Base-by-base conservation (phyloP, 2,888 invertebrate genomes). In the Coelinius sp. region DNA sequence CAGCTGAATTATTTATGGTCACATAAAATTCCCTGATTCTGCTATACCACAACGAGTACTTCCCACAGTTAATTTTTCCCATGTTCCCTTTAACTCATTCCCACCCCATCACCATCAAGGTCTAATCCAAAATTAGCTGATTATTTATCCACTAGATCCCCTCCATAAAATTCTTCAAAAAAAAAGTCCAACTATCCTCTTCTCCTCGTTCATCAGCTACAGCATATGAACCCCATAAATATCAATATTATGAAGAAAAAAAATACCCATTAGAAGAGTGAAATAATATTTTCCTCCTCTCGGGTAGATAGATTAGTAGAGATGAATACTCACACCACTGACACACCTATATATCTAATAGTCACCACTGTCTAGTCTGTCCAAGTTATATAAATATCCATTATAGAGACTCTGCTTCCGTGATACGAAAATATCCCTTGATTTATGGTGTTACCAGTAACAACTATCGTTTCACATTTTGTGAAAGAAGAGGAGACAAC, bases 401-500 rank as follows among this genome's bases (percentile, higher is more conserved):
- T 31, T 62, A 62, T 62, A 27, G 63, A 69, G 67, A 71, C 62
- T 71, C 71, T 66, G 78, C 86, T 86, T 86, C 86, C 85, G 86
- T 74, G 82, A 81, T 84, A 86, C 86, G 81, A 79, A 86, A 87
- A 63, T 63, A 86, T 86, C 85, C 83, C 77, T 70, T 83, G 83
- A 85, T 85, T 86, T 84, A 86, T 82, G 80, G 76, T 70, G 76
- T 44, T 73, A 67, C 41, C 71, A 63, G 66, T 69, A 67, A 49
- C 35, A 31, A 22, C 49, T 49, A 59, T 59, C 17, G 59, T 22
- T 53, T 59, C 35, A 35, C n/a, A 31, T 59, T n/a, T n/a, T 4
- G 59, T 20, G 31, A 31, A 31, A 7, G 59, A 59, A 12, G 59
- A 17, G 17, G 35, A 59, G 59, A 59, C 20, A 59, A 20, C 68